phyloP scores from a whole-genome alignment of 2,888 invertebrate genomes.

The Punctoribates punctum region DNA sequence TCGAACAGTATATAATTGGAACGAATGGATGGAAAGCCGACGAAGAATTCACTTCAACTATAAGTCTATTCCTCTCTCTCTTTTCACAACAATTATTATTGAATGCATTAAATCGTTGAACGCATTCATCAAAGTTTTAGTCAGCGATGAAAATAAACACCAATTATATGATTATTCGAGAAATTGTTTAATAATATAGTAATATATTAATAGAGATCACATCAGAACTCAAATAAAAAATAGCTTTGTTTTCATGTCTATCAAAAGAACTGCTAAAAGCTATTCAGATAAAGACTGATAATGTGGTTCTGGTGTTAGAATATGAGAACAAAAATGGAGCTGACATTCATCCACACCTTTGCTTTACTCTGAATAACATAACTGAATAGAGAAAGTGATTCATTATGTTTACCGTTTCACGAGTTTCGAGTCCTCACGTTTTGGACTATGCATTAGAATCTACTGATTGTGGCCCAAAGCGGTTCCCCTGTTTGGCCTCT shows the following conservation, averaged over 20 bases:
- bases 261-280: slow-evolving; percentile 25
- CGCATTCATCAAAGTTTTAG: slow-evolving; percentile 17
- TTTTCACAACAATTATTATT: background rate
- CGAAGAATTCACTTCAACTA: background rate
- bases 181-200: background rate
- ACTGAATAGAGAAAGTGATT: slow-evolving; percentile 13
- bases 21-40: slow-evolving; percentile 10
- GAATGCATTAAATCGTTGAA: background rate
- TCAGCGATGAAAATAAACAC: slow-evolving; percentile 14
- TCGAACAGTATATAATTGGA: slow-evolving; percentile 12
- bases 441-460: background rate
- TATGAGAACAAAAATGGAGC: background rate
- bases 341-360: slow-evolving; percentile 30
- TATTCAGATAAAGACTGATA: background rate
- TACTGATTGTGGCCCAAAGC: slow-evolving; percentile 7
- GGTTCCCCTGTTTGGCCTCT: background rate
- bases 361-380: background rate
- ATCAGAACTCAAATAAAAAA: background rate
- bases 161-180: slow-evolving; percentile 15
- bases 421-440: background rate
- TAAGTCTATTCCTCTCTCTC: background rate
- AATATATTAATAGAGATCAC: slow-evolving; percentile 2
- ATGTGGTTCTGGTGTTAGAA: background rate
- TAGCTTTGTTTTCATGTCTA: slow-evolving; percentile 2
- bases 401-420: slow-evolving; percentile 33